Conservation (phyloP, 2,797 vertebrate species). For the Dicrostonyx torquatus region DNA sequence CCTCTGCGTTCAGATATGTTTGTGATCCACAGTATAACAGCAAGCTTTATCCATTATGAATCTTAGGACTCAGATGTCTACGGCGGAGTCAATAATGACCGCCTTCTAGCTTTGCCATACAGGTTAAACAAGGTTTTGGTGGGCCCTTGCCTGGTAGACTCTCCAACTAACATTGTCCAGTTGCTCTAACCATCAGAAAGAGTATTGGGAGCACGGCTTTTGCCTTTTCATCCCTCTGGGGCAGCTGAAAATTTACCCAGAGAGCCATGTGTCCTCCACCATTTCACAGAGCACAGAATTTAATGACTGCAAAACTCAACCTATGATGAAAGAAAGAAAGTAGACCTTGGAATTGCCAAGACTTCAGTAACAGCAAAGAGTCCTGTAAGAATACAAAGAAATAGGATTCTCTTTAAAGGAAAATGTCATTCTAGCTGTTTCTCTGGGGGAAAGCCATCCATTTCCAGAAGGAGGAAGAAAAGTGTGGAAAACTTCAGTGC, state of each 20-base stretch:
- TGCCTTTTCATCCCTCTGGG: background rate
- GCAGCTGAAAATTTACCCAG: rapidly evolving
- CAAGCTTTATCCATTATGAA: background rate
- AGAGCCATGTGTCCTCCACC: background rate
- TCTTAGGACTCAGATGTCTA: background rate
- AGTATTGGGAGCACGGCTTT: background rate
- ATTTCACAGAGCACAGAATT: background rate
- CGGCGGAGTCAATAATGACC: background rate
- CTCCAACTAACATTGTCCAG: background rate
- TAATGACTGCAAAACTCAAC: background rate
- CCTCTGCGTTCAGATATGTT: background rate
- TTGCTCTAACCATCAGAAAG: slow-evolving; percentile 4
- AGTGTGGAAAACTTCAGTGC: background rate
- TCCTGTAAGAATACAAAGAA: background rate
- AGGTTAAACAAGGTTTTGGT: background rate
- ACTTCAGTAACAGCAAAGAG: background rate
- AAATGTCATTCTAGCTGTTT: slow-evolving; percentile 1
- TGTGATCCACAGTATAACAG: background rate
- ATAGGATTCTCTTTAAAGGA: background rate
- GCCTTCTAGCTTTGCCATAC: background rate
- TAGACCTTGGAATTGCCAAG: background rate
- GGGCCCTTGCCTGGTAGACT: background rate
- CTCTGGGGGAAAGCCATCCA: background rate
- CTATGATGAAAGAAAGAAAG: background rate
- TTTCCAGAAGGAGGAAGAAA: background rate